Evolutionary conservation across 1,140 invertebrate genomes (phyloP), one percentile per base, ranked within the genome.

Genomic region (Pinna nobilis): DNA sequence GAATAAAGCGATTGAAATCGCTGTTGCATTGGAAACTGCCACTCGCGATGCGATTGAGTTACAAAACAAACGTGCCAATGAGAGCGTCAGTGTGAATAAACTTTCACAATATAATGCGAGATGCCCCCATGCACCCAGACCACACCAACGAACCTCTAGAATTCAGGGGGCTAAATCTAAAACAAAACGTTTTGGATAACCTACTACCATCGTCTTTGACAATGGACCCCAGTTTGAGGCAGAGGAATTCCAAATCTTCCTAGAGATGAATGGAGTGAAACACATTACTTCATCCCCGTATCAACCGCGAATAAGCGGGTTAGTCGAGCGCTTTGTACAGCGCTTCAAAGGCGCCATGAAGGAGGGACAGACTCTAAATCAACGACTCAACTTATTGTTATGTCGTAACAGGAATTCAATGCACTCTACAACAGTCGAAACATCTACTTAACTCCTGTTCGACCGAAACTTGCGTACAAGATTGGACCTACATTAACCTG

Each of bases 211-310:
- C 6, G 85, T 90, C 39, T 83, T 84, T 0, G 90, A 91, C 77
- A 90, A 89, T 74, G 89, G 86, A 57, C 84, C 89, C 13, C 82
- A 86, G 51, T 91, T 90, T 72, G 41, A 60, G 53, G 84, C 88
- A n/a, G n/a, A n/a, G n/a, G n/a, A n/a, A 74, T 91, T 91, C 74
- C 53, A 69, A 75, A 39, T 70, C 1, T 91, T 91, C 78, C 68
- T 84, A 47, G 80, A 66, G 67, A 53, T 84, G 39, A 89, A 89
- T 87, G 81, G 85, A 6, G 86, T 90, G 65, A 57, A 82, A 50
- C 84, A 89, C 39, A 60, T 82, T 7, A 30, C 33, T 6, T 67
- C 76, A 0, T 53, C 81, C 13, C 65, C 86, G 18, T 87, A 85
- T 49, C 84, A 86, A 49, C 84, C 84, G 5, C 61, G 80, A 51